Percentiles rank a stretch among this genome's conserved stretches.
These are phyloP conservation scores for Drosophila lini DNA, from an alignment of 1,140 invertebrate genomes.

Conservation along the genomic window DNA sequence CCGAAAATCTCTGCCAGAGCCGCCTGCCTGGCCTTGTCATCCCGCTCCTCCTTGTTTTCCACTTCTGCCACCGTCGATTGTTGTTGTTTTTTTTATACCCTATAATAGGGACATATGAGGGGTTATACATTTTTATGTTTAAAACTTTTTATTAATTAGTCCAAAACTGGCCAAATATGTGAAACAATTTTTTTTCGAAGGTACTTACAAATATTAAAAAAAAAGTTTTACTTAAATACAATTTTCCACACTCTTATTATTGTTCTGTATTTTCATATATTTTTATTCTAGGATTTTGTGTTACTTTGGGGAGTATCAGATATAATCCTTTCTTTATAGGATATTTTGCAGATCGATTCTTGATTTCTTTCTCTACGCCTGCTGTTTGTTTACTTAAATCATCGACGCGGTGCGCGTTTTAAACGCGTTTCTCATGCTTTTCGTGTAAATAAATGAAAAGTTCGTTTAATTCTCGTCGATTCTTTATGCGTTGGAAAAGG, in stretches of 20 bases:
- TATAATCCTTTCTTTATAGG: background rate
- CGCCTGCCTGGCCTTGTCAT: slow-evolving; percentile 49
- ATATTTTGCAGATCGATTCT: background rate
- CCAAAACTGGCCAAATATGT: too few relatives aligned
- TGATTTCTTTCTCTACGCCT: background rate
- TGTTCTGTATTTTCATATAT: too few relatives aligned
- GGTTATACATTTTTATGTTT: too few relatives aligned
- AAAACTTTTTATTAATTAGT: too few relatives aligned
- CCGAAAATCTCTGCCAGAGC: slow-evolving; percentile 54
- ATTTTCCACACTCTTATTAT: too few relatives aligned
- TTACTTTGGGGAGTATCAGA: too few relatives aligned
- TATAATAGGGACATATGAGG: background rate
- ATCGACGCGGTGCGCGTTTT: slow-evolving; percentile 69
- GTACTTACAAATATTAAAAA: too few relatives aligned
- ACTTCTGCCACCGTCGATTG: slow-evolving; percentile 8
- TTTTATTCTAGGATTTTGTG: too few relatives aligned
- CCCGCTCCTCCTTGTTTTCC: slow-evolving; percentile 29
- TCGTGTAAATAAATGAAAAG: slow-evolving; percentile 81
- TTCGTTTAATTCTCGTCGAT: slow-evolving; percentile 77
- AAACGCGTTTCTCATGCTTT: slow-evolving; percentile 70
- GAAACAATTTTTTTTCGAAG: too few relatives aligned
- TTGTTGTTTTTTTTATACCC: slow-evolving; percentile 30
- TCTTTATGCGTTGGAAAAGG: slow-evolving; percentile 53
- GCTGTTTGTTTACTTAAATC: slow-evolving; percentile 75
- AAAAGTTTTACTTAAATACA: too few relatives aligned